Conservation (phyloP, 2,888 invertebrate species). For the Pherbina coryleti region DNA sequence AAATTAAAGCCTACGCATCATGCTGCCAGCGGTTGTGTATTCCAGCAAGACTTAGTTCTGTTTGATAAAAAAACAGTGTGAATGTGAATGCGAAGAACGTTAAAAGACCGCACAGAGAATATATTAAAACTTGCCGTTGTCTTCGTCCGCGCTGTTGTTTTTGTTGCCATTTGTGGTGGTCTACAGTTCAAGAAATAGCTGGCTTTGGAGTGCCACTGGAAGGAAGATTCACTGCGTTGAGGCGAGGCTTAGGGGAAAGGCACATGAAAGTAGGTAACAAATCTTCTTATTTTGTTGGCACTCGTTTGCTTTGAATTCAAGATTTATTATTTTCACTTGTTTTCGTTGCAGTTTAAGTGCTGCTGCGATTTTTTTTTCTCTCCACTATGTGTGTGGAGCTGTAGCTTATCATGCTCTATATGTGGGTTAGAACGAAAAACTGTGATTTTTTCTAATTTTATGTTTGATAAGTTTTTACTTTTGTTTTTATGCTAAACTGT, state of each 20-base stretch:
- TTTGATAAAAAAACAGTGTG: background rate
- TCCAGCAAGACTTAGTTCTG: background rate
- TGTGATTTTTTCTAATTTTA: constrained; percentile 11
- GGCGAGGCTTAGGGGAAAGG: background rate
- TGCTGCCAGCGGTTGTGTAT: background rate
- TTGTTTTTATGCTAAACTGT: background rate
- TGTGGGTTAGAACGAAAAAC: background rate
- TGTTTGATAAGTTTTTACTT: background rate
- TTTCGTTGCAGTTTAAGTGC: constrained; percentile 15
- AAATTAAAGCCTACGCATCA: background rate
- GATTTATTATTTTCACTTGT: constrained; percentile 33
- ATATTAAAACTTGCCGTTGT: background rate
- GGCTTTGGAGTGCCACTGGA: background rate
- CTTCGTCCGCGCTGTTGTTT: background rate
- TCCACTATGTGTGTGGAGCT: background rate
- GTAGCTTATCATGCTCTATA: background rate
- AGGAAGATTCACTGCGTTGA: background rate
- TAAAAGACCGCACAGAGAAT: no score
- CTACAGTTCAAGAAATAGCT: background rate
- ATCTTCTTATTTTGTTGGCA: background rate
- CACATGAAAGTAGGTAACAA: constrained; percentile 30
- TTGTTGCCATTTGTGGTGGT: background rate
- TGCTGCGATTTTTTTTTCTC: constrained; percentile 8
- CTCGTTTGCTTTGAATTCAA: constrained; percentile 15
- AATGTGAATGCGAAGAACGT: background rate